Base-by-base conservation (phyloP, 2,113 vertebrate species). In the Penelope pileata region DNA sequence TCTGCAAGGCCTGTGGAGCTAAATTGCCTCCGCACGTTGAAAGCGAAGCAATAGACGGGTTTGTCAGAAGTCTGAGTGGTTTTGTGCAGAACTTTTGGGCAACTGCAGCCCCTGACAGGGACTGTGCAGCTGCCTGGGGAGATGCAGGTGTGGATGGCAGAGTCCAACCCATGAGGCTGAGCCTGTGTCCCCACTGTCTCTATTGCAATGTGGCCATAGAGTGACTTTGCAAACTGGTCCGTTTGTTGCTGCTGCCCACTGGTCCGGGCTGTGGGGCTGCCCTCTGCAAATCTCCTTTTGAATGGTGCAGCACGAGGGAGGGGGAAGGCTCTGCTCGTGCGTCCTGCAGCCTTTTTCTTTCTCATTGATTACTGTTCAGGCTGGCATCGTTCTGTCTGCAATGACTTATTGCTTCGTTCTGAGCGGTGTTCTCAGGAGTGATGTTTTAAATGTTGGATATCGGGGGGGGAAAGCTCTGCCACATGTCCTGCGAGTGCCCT, bases 1-100 rank as follows among this genome's bases (percentile, higher is more conserved):
- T 90, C 68, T 0, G 0, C 14, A 83, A 77, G 92, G 91, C 95
- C 94, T 93, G 96, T 12, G 92, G 96, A 93, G 96, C 69, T 92
- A 77, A 96, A 96, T 92, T 94, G 92, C 94, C 88, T 80, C 83
- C 16, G 56, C 88, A 34, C 3, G 34, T 22, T 66, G 91, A 54
- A 54, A 87, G 69, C 2, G 3, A 69, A 50, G 85, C n/a, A 1
- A 16, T 29, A 86, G 96, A 50, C 74, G 92, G 83, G 56, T 96
- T 96, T 81, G 91, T 93, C 96, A 92, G 56, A 32, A 76, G 90
- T 92, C 92, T 86, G 26, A 7, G 94, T 47, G 5, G 54, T 8
- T 74, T 83, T 27, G 9, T 18, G 67, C 2, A 4, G 42, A 40
- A 75, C 88, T 67, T 88, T 9, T 11, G 83, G 70, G 68, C 63